Base-by-base conservation (phyloP, 2,888 invertebrate genomes). In the Acleris cristana region DNA sequence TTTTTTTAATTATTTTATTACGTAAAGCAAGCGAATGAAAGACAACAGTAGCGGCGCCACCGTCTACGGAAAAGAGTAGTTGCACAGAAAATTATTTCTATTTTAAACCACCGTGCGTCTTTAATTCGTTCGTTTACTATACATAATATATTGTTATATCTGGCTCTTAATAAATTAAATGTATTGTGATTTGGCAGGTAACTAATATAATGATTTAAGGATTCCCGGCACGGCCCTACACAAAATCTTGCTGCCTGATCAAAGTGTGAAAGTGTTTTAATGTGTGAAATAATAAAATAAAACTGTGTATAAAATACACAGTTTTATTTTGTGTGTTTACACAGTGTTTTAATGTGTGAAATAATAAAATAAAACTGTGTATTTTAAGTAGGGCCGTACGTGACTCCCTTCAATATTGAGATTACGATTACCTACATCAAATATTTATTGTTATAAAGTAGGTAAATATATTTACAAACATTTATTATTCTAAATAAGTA, bases 401-500 rank as follows among this genome's bases (percentile, higher is more conserved):
- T 34, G 70, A 76, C 72, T 72, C 73, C 73, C 77, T 81, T 81
- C 75, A 76, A 74, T 79, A 80, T 77, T 84, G 87, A 89, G 88
- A 89, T 89, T 90, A 86, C 81, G 81, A 21, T 80, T 76, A 66
- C 75, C 74, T 79, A 62, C 7, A 79, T 78, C 81, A 76, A 76
- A 73, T 75, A 75, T 73, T 40, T 67, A 73, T 71, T 69, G 68
- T 72, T 61, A 74, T 81, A 80, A 75, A n/a, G n/a, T n/a, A n/a
- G n/a, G 18, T 70, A 51, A 54, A 58, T 48, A 57, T 76, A 82
- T 82, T 74, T 84, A 82, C 77, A 81, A 77, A 72, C 73, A 78
- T 79, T 73, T 72, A 77, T 79, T 85, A 77, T 79, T 85, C 84
- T 81, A 83, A 76, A 74, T 74, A 72, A 79, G 79, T 82, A 79